Base-by-base conservation (phyloP, 2,888 invertebrate species). In the Ischnura elegans region DNA sequence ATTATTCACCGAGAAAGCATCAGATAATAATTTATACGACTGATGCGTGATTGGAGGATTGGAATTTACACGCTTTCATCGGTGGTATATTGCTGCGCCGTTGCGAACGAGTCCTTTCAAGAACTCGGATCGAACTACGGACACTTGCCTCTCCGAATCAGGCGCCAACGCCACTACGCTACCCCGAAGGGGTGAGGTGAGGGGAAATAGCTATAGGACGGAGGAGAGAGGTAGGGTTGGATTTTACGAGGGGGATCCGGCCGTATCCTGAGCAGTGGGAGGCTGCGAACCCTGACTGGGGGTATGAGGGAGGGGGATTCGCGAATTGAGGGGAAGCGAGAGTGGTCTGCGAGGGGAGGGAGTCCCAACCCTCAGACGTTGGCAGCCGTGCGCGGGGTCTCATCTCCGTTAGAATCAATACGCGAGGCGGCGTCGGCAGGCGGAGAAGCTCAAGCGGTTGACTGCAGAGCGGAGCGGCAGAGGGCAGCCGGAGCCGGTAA, bases 371-470 rank as follows among this genome's bases (percentile, higher is more conserved):
- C 76, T 66, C 61, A 90, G 90, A 90, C 90, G 90, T 90, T 90
- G 90, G 90, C 90, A 90, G 90, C 90, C 90, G 55, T 90, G 90
- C 90, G 43, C 66, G 66, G 36, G 66, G 90, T 66, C 90, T 90
- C 90, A 90, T 90, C 90, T 90, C 90, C 90, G 90, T 43, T 90
- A 55, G 90, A 90, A 90, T 90, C 90, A 90, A 90, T 90, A 90
- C 90, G 90, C 61, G 90, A 36, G 61, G 90, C 90, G 90, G 66
- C 90, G 43, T 36, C 90, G 90, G 90, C 90, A n/a, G 90, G 90
- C 2, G 51, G 51, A 3, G 13, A 19, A 13, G 51, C n/a, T n/a
- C n/a, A n/a, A n/a, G 51, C 13, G 51, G 51, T 51, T 90, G 90
- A 90, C 90, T 90, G 90, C 90, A 90, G 90, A 90, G 90, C 61